phyloP scores from a whole-genome alignment of 2,113 vertebrate species.

The Elephantulus edwardii region DNA sequence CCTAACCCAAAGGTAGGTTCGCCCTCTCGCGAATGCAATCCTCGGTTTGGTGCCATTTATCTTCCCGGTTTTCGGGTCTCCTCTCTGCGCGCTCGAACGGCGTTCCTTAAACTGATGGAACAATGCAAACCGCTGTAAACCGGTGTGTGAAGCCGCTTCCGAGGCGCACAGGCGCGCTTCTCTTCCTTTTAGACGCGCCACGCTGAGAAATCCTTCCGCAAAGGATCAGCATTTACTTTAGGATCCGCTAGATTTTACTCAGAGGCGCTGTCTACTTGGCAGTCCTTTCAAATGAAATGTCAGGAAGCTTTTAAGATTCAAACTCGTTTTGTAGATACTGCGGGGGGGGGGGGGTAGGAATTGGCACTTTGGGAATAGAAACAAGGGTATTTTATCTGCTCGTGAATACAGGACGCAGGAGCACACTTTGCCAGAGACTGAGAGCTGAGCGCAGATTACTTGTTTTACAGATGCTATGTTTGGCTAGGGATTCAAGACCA shows the following conservation, averaged over 20 bases:
- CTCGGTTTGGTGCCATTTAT: not conserved
- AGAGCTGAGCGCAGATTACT: not conserved
- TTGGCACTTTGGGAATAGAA: not conserved
- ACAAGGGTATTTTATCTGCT: not conserved
- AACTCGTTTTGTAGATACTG: not conserved
- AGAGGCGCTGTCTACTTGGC: not conserved
- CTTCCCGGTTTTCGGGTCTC: not conserved
- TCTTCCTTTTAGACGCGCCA: accelerated
- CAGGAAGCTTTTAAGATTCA: not conserved
- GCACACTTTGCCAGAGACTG: not conserved
- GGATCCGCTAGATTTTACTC: not conserved
- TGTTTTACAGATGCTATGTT: not conserved
- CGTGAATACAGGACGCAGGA: not conserved
- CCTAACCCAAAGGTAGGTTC: conserved; percentile 68
- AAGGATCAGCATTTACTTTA: not conserved
- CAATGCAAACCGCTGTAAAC: not conserved
- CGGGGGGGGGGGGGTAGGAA: too few relatives aligned
- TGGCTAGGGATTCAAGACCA: not conserved
- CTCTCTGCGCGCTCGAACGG: not conserved
- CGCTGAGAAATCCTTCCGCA: not conserved
- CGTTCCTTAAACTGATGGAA: not conserved
- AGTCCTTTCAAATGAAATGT: not conserved
- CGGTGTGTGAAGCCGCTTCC: not conserved
- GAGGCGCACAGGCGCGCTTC: not conserved
- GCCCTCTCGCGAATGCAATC: not conserved